These are phyloP conservation scores for Sericinus montela DNA, from an alignment of 2,888 invertebrate genomes.

Conservation along the genomic window DNA sequence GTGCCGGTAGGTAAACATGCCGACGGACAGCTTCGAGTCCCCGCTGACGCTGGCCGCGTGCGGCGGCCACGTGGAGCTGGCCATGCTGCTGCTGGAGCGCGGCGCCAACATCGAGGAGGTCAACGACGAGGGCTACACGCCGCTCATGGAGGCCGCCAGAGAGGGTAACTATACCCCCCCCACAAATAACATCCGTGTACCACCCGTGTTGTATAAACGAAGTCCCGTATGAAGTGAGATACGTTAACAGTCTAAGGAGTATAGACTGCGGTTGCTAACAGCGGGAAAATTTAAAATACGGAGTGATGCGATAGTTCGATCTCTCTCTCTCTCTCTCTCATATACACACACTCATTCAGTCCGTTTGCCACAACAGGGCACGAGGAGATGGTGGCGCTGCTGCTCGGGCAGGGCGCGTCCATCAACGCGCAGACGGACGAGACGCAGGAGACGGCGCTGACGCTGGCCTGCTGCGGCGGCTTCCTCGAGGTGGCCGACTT, in stretches of 20 bases:
- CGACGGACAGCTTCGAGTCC: constrained; percentile 99
- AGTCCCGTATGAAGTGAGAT: no score
- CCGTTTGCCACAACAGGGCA: constrained; percentile 81
- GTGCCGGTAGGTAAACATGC: constrained; percentile 94
- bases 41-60: constrained; percentile 98
- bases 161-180: constrained; percentile 83
- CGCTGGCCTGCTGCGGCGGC: constrained; percentile 96
- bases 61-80: constrained; percentile 98
- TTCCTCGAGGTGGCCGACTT: constrained; percentile 96
- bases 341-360: no score
- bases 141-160: constrained; percentile 98
- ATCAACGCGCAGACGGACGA: constrained; percentile 99
- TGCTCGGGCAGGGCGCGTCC: constrained; percentile 95
- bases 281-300: no score
- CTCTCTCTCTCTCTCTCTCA: no score
- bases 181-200: not conserved
- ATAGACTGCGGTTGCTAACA: no score
- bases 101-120: constrained; percentile 99
- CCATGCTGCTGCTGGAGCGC: constrained; percentile 95
- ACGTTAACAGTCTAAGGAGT: no score
- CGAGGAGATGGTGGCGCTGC: constrained; percentile 97
- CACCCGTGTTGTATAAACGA: no score
- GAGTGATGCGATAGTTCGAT: no score
- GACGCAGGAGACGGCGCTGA: constrained; percentile 97
- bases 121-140: constrained; percentile 99